Base-by-base conservation (phyloP, 2,797 vertebrate genomes). In the Enteromius argenteus region DNA sequence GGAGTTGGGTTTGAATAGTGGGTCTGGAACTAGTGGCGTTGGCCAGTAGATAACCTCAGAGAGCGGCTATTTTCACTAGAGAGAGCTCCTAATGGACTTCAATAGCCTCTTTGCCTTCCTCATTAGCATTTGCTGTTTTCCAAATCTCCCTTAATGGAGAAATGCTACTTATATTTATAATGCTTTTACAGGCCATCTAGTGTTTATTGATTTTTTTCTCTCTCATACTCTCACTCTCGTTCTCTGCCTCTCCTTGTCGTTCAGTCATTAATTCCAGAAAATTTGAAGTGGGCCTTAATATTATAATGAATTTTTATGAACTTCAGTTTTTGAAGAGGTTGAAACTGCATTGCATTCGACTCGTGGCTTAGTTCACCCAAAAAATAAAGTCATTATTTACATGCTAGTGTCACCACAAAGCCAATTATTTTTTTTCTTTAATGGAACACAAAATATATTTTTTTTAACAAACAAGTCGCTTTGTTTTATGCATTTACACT, bases 101-200 rank as follows among this genome's bases (percentile, higher is more conserved):
- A 95, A 95, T 95, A 92, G 93, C 93, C 93, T 94, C 89, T 92
- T 90, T 86, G 88, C 89, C 90, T 91, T 92, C 91, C 93, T 95
- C 93, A 95, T 95, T 96, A 95, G 92, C 94, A 94, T 96, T 95
- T 93, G 92, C 93, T 94, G 92, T 91, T 94, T 92, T 93, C 92
- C 87, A 90, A 93, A 93, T 93, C 91, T 92, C 92, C 90, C 87
- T 94, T 96, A 96, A 95, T 95, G 94, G 94, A 94, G 91, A 92
- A 94, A 94, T 92, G 92, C 90, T 92, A 93, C 93, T 94, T 94
- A 94, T 94, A 95, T 94, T 95, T 95, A 95, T 94, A 94, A 95
- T 93, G 94, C 95, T 96, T 95, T 95, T 94, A 95, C 93, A 93
- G 93, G 92, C 88, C 93, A 94, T 95, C 91, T 89, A 92, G 91